Evolutionary conservation across 2,113 vertebrate genomes (phyloP).

Genomic region (Onychostruthus taczanowskii): DNA sequence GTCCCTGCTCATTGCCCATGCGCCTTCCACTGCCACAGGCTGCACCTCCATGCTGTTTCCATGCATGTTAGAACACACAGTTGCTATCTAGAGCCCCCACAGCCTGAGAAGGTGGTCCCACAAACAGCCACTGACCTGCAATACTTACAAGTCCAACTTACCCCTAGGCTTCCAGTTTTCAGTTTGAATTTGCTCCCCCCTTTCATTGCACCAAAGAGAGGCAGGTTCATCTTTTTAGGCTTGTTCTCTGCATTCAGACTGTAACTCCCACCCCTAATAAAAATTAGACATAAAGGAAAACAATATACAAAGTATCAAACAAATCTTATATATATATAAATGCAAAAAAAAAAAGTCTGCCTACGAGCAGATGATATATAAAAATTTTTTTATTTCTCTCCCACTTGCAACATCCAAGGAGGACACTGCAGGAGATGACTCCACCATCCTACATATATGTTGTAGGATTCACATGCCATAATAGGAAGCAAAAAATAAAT

Average conservation of each 20-base stretch:
- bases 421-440: background rate
- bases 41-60: background rate
- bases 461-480: background rate
- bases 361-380: background rate
- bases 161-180: conserved; percentile 94
- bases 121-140: background rate
- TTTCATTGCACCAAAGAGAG: conserved; percentile 97
- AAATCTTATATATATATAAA: background rate
- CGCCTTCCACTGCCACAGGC: background rate
- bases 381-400: background rate
- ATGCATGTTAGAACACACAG: background rate
- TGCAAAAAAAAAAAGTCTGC: background rate
- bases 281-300: conserved; percentile 13
- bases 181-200: conserved; percentile 95
- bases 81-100: background rate
- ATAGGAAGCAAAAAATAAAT: background rate
- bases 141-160: conserved; percentile 54
- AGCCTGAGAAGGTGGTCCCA: background rate
- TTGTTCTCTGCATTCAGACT: conserved; percentile 72
- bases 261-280: conserved; percentile 57
- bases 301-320: background rate
- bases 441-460: background rate
- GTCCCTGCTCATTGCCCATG: background rate
- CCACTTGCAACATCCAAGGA: background rate
- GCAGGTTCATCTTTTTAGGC: conserved; percentile 83